Base-by-base conservation (phyloP, 2,888 invertebrate genomes). In the Panopea generosa region DNA sequence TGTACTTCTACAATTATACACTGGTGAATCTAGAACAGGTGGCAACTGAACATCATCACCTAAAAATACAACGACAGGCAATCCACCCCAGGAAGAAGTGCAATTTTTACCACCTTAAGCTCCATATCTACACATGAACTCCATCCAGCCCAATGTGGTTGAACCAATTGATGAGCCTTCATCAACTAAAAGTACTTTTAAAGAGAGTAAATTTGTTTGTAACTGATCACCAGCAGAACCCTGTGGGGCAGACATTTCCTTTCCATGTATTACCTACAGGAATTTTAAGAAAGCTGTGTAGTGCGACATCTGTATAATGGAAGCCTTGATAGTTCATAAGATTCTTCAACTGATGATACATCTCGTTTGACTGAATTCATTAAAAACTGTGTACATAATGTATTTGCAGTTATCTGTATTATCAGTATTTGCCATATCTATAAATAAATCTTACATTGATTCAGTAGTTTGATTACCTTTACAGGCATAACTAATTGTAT, bases 381-480 rank as follows among this genome's bases (percentile, higher is more conserved):
- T 0, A 84, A 53, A 27, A 82, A 38, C 63, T 84, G 80, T 0
- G 62, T 81, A 18, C 77, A 74, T 1, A 82, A 14, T 7, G 69
- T 57, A 50, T 77, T 77, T 33, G 70, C 57, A 33, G 20, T 47
- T 43, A 38, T 7, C 27, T 20, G 57, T 16, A 3, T 45, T 62
- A 70, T 60, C 43, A 33, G 47, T n/a, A 29, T 76, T 65, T 11
- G 63, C 59, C 33, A 76, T 65, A 60, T 77, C 67, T 60, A 61
- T 60, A 40, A 77, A 83, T 11, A 84, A 22, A 20, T 85, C 80
- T 18, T 22, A 50, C 22, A 77, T 18, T 27, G 82, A 76, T 1
- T 77, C 82, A 43, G 73, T 82, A 9, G 72, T 47, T 45, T 84
- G 60, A 59, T 84, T 83, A 2, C 86, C 82, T 76, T 86, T 86